Evolutionary conservation across 1,140 invertebrate genomes (phyloP), one percentile per base, ranked within the genome.

Genomic region (Chymomyza costata): DNA sequence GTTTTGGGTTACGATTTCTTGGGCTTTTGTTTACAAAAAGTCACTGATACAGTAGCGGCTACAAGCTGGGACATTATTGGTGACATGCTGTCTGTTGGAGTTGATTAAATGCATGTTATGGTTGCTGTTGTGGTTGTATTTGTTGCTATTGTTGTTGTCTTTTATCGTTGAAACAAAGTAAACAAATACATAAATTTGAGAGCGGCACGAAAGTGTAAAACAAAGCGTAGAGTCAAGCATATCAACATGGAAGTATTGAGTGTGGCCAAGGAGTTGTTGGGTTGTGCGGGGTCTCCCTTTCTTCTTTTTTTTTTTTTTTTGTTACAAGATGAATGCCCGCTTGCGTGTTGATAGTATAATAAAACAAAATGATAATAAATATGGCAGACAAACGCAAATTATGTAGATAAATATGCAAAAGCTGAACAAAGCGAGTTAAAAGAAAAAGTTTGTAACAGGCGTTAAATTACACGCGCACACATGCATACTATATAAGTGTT

Each of bases 401-500:
- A 52, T 47, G 40, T 68, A 44, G 46, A 69, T 53, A 65, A 35
- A 47, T 40, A 54, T 54, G 56, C 44, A 65, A 56, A 59, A 51
- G n/a, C n/a, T n/a, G n/a, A n/a, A 15, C 35, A 50, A 15, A 11
- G 14, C 18, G 17, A 3, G 43, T 10, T 46, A 31, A 25, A 40
- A 46, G 41, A 57, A 65, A 62, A 41, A 48, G 59, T 63, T 69
- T 62, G 64, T 62, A 49, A 46, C 51, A 51, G 57, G 57, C 64
- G 65, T 68, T n/a, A 67, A 68, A 35, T 51, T 62, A 68, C 62
- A 62, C 58, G n/a, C n/a, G n/a, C n/a, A n/a, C n/a, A n/a, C n/a
- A n/a, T n/a, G n/a, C n/a, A n/a, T n/a, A n/a, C n/a, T n/a, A n/a
- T n/a, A n/a, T n/a, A n/a, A n/a, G n/a, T n/a, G n/a, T n/a, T n/a